Evolutionary conservation across 2,113 vertebrate species (phyloP).

Genomic region (Bothrops jararaca): DNA sequence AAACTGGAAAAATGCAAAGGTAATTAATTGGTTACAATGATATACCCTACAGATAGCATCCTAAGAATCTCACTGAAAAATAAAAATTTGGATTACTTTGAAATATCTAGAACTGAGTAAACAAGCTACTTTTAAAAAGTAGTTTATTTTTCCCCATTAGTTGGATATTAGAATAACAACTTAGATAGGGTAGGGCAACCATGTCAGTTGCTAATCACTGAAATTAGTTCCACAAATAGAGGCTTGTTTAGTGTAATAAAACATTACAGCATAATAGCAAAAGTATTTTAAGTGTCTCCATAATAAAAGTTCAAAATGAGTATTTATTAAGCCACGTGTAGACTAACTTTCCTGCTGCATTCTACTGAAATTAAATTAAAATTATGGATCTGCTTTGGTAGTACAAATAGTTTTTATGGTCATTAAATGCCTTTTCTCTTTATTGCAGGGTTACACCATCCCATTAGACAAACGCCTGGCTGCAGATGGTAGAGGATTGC

Average conservation of each 20-base stretch:
- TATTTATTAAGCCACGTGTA: background rate
- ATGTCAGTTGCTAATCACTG: background rate
- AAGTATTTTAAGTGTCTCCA: background rate
- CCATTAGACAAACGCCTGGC: conserved; percentile 96
- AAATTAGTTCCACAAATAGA: background rate
- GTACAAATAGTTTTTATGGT: conserved; percentile 10
- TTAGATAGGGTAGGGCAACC: conserved; percentile 2
- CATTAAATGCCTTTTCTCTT: conserved; percentile 28
- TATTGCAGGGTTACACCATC: conserved; percentile 92
- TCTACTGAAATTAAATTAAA: background rate
- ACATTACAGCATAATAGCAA: rapidly evolving
- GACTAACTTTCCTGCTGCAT: background rate
- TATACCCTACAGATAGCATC: background rate
- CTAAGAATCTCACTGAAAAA: background rate
- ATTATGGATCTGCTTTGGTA: conserved; percentile 19
- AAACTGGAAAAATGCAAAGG: conserved; percentile 99
- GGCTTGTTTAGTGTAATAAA: background rate
- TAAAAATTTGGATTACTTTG: conserved; percentile 34
- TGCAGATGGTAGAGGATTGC: conserved; percentile 92
- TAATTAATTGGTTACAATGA: conserved; percentile 63
- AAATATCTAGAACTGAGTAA: conserved; percentile 39
- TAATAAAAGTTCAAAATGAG: background rate
- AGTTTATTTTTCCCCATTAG: background rate
- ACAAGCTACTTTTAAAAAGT: conserved; percentile 33
- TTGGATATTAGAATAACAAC: background rate